Base-by-base conservation (phyloP, 1,140 invertebrate genomes). In the Tetramorium parvispinum region DNA sequence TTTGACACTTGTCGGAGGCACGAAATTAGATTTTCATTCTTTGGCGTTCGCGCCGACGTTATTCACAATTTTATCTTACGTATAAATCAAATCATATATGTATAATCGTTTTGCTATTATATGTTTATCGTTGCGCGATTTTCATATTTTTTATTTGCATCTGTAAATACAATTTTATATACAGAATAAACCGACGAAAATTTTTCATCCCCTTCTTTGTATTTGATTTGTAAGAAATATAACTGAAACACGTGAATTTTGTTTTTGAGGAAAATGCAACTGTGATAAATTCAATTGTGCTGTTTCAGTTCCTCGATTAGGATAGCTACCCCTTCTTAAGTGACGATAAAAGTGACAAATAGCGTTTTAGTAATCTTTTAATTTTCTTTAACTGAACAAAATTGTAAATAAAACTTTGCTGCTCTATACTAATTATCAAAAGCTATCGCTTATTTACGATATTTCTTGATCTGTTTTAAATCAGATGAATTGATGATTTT, bases 21-120 rank as follows among this genome's bases (percentile, higher is more conserved):
- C 53, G 32, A 79, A 86, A 79, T 79, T 68, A 68, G 51, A 85
- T 85, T 79, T 85, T 78, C 18, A 81, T 86, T 86, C 76, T 70
- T 68, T 81, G 55, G 76, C 65, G 59, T 55, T 71, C 40, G 32
- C 32, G 63, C 13, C 27, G 6, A 21, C 57, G n/a, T 75, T 71
- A 40, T 24, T 76, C 53, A 59, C 18, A 0, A 32, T 40, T 63
- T 61, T 59, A 77, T 59, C 8, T 61, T 43, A 21, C 21, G 8
- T 71, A 32, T 51, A 43, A 40, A 24, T 68, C 13, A 18, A 13
- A 16, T 16, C 18, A 3, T 11, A 3, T 11, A 3, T n/a, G 13
- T 53, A 76, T 24, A 21, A 43, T 21, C 4, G 16, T 10, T 32
- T 3, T 76, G 21, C 37, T 11, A 0, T 53, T 24, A n/a, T 37